A percentile compares a stretch with the other conserved stretches of the same genome.
These are phyloP conservation scores for Hanleya hanleyi DNA, from an alignment of 2,888 invertebrate genomes.

Conservation along the genomic window DNA sequence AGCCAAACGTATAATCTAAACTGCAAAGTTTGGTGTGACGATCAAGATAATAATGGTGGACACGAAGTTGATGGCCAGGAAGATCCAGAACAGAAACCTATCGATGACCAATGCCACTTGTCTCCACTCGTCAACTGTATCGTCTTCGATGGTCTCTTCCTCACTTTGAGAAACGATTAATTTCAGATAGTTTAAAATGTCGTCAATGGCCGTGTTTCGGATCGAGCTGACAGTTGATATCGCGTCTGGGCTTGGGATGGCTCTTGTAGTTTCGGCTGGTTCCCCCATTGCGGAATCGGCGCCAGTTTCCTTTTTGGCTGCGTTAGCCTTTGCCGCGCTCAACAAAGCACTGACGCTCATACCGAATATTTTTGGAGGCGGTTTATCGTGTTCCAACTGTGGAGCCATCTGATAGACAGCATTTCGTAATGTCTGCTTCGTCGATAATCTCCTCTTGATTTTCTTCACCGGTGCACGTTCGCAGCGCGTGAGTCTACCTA, in stretches of 20 bases:
- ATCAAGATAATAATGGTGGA: conserved; percentile 61
- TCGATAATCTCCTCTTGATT: neutral
- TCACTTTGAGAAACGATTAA: conserved; percentile 63
- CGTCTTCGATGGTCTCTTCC: conserved; percentile 57
- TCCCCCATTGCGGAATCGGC: neutral
- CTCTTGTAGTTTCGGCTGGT: conserved; percentile 25
- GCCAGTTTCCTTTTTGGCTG: neutral
- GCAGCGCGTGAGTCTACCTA: neutral
- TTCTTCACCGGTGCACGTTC: neutral
- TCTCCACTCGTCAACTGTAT: conserved; percentile 70
- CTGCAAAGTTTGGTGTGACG: conserved; percentile 55
- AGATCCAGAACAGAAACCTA: conserved; percentile 65
- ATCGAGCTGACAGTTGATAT: conserved; percentile 18
- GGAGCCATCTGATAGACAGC: neutral
- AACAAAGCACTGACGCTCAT: conserved; percentile 19
- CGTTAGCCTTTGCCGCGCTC: neutral
- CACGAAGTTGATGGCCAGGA: conserved; percentile 57
- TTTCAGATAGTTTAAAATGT: conserved; percentile 62
- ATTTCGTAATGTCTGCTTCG: neutral
- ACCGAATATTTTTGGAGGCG: neutral
- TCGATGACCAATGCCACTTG: conserved; percentile 68
- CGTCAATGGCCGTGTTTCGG: conserved; percentile 51
- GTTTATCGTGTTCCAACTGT: neutral
- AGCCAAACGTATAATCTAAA: no score
- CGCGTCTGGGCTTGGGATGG: conserved; percentile 21